phyloP scores from a whole-genome alignment of 2,113 vertebrate genomes.

The Megaceryle maxima region DNA sequence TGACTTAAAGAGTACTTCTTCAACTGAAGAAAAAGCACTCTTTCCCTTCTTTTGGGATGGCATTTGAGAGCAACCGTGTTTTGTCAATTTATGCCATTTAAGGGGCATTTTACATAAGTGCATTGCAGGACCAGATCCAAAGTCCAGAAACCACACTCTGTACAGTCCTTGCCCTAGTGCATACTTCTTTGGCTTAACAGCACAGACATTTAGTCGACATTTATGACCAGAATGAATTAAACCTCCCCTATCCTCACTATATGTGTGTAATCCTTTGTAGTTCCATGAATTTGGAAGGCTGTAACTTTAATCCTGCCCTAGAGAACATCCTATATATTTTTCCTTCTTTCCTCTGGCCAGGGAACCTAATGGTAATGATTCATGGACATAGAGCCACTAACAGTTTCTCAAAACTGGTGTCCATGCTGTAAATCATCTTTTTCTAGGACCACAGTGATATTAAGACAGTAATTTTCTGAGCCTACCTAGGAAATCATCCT shows the following conservation, averaged over 20 bases:
- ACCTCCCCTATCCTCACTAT: background rate
- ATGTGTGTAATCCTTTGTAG: background rate
- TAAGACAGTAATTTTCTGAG: background rate
- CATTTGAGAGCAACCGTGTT: background rate
- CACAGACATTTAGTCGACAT: background rate
- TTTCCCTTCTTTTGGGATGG: background rate
- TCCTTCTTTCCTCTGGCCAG: background rate
- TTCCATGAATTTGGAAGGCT: background rate
- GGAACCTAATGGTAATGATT: background rate
- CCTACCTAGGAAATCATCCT: slow-evolving; percentile 1
- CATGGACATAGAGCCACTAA: background rate
- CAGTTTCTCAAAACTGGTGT: background rate
- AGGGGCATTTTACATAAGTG: background rate
- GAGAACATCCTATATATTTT: background rate
- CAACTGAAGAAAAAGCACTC: background rate
- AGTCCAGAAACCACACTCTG: background rate
- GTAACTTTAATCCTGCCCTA: background rate
- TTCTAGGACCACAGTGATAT: background rate
- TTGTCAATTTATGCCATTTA: background rate
- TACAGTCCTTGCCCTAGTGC: rapidly evolving
- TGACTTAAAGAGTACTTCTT: background rate
- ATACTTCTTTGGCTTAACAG: background rate
- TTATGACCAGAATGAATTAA: background rate
- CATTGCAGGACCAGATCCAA: background rate
- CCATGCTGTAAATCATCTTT: background rate